A percentile compares a stretch with the other conserved stretches of the same genome.
Conservation (phyloP, 2,113 vertebrate species). For the Silurus asotus region DNA sequence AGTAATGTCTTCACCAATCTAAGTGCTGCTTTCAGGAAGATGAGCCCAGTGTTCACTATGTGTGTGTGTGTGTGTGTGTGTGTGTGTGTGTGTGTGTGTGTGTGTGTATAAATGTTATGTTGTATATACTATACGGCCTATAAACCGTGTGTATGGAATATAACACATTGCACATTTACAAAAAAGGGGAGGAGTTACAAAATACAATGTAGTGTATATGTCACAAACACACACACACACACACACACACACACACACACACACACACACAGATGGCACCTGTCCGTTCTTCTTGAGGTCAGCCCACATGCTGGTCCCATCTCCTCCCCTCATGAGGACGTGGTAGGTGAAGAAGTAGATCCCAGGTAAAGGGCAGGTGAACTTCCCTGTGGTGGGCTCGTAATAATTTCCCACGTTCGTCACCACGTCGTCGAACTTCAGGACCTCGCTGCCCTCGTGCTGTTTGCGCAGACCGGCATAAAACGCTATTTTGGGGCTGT, state of each 20-base stretch:
- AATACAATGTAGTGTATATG: neutral
- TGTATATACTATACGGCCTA: no score
- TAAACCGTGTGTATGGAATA: neutral
- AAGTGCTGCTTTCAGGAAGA: neutral
- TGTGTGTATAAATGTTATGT: no score
- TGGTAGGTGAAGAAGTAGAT: constrained; percentile 99
- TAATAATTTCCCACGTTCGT: constrained; percentile 98
- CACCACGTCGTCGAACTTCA: constrained; percentile 95
- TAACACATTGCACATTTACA: neutral
- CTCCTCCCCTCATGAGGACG: constrained; percentile 92
- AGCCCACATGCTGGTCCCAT: constrained; percentile 96
- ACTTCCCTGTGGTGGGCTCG: constrained; percentile 92
- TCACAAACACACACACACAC: neutral
- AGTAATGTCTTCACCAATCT: no score
- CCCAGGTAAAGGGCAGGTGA: constrained; percentile 92
- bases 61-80: neutral
- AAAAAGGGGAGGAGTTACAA: neutral
- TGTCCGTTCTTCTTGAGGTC: constrained; percentile 93
- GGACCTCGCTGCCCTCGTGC: constrained; percentile 89
- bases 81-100: neutral
- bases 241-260: constrained; percentile 42
- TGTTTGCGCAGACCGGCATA: constrained; percentile 91
- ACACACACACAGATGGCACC: constrained; percentile 70
- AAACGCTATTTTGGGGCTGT: constrained; percentile 93
- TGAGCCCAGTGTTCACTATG: neutral